These are phyloP conservation scores for Lynx canadensis DNA, from an alignment of 2,113 vertebrate genomes.

Conservation along the genomic window DNA sequence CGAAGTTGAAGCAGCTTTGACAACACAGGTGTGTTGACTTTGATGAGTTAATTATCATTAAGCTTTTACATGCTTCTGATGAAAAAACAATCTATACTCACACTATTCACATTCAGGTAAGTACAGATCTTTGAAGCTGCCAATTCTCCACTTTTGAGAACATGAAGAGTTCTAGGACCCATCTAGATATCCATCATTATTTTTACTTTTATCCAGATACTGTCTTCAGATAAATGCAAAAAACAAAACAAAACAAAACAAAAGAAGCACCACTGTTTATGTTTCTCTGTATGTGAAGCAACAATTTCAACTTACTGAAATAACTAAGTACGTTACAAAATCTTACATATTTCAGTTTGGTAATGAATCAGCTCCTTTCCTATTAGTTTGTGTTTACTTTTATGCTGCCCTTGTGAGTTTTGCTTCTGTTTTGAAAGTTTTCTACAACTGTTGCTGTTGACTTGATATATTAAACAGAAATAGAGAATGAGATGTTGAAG, in stretches of 20 bases:
- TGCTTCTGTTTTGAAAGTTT: conserved; percentile 39
- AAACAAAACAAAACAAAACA: background rate
- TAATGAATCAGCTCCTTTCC: background rate
- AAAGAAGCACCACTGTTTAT: background rate
- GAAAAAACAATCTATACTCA: background rate
- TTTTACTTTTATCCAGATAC: background rate
- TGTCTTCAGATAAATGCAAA: background rate
- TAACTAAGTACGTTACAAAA: conserved; percentile 9
- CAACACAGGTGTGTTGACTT: background rate
- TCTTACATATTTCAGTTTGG: background rate
- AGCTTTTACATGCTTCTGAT: background rate
- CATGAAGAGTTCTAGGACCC: background rate
- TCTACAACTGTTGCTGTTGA: background rate
- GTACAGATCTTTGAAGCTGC: background rate
- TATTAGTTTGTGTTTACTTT: background rate
- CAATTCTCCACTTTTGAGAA: background rate
- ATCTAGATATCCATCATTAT: background rate
- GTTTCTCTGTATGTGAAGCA: background rate
- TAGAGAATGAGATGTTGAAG: background rate
- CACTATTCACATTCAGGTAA: background rate
- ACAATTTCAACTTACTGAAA: background rate
- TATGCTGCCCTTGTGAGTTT: background rate
- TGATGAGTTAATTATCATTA: background rate
- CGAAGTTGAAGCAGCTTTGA: background rate
- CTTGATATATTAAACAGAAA: background rate